Conservation (phyloP, 2,113 vertebrate genomes). For the Platycercus adscitus region DNA sequence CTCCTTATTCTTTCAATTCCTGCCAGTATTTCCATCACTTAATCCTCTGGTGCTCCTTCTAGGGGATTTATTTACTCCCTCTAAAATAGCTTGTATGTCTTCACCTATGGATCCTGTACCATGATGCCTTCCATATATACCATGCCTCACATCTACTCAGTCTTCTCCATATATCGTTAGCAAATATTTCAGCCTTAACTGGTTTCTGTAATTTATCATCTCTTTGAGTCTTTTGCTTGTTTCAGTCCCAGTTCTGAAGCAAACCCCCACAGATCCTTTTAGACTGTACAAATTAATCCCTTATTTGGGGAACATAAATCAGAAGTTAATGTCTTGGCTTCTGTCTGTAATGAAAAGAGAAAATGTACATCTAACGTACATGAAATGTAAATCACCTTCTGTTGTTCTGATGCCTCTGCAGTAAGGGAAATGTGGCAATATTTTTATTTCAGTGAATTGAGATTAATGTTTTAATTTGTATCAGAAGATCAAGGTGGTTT, state of each 20-base stretch:
- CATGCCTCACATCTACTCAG: not conserved
- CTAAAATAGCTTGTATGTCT: not conserved
- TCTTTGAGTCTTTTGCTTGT: accelerated
- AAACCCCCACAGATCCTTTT: not conserved
- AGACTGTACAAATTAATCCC: not conserved
- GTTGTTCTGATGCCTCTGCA: not conserved
- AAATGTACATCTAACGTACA: not conserved
- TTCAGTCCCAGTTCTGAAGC: not conserved
- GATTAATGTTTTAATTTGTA: not conserved
- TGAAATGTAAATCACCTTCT: not conserved
- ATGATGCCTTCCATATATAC: not conserved
- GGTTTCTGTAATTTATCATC: not conserved
- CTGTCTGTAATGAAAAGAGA: not conserved
- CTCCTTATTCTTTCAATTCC: not conserved
- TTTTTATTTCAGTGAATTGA: not conserved
- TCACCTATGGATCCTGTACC: not conserved
- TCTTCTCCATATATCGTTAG: not conserved
- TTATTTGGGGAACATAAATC: not conserved
- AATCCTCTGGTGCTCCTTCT: not conserved
- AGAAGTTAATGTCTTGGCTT: not conserved
- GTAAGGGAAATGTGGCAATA: not conserved
- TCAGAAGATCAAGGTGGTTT: not conserved
- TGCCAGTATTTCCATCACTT: not conserved
- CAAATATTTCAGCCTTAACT: not conserved
- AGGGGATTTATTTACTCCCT: not conserved